Base-by-base conservation (phyloP, 30 jellyfish, hydroid and myxozoan genomes). In the Phacellophora camtschatica region DNA sequence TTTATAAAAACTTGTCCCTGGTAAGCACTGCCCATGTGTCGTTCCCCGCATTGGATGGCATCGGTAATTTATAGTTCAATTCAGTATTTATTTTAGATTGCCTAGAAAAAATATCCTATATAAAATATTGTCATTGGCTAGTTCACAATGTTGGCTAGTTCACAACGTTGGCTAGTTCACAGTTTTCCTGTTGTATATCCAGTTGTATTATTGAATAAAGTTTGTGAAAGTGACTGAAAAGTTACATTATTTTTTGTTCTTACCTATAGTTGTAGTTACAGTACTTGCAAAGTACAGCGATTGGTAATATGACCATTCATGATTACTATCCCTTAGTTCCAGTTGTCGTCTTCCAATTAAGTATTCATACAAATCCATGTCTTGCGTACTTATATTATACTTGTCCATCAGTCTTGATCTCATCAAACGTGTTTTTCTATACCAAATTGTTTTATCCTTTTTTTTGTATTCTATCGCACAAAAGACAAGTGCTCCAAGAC, bases 241-340 rank as follows among this genome's bases (percentile, higher is more conserved):
- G 19, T 66, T 12, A 28, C 6, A 12, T 6, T 66, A 19, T 4
- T 8, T 5, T 28, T n/a, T 10, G 20, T 13, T 67, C 92, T 82
- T 29, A 90, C 98, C 98, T 1, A 90, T 90, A 28, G 98, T 90
- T 33, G 98, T 90, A 2, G 98, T 90, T 12, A 90, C 98, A 0
- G 98, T 90, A 28, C 96, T 83, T 19, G 95, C 96, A 66, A 90
- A 90, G 69, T 90, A 90, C 35, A 90, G 95, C 3, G 98, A 90
- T 51, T 90, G 98, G 43, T 90, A 90, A 56, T 83, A 90, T 19
- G 85, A 83, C 98, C 98, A 90, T 8, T 84, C 95, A 13, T 84
- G 85, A 22, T 82, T 79, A 15, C 66, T 39, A 0, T 36, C 88
- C 25, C 32, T 59, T 8, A 18, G 18, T 51, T 90, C 98, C 5